Conservation (phyloP, 2,888 invertebrate genomes). For the Heliconius hortense region DNA sequence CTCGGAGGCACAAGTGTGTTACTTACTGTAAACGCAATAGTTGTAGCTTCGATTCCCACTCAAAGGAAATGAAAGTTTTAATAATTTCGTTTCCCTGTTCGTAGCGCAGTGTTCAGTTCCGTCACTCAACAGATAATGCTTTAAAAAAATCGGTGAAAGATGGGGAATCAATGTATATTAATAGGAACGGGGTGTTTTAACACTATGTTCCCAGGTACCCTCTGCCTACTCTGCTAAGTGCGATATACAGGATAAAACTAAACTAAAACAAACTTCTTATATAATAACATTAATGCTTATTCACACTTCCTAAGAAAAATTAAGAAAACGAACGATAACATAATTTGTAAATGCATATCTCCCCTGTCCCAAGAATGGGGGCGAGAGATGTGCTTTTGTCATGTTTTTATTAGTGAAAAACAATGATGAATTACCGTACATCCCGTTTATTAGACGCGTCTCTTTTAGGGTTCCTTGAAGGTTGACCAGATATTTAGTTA, state of each 20-base stretch:
- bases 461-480: conserved; percentile 47
- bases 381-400: conserved; percentile 50
- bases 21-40: no score
- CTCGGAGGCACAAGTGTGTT: no score
- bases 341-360: conserved; percentile 32
- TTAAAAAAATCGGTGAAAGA: background rate
- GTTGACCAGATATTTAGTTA: background rate
- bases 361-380: conserved; percentile 25
- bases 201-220: background rate
- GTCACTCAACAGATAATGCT: background rate
- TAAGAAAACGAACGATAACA: conserved; percentile 31
- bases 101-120: background rate
- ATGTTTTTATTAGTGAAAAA: conserved; percentile 77
- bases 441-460: conserved; percentile 64
- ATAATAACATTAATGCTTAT: background rate
- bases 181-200: background rate
- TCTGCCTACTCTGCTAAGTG: no score
- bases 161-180: no score
- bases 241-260: no score
- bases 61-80: no score
- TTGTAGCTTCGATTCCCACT: no score
- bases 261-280: background rate
- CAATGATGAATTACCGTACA: conserved; percentile 76
- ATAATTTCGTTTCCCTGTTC: no score
- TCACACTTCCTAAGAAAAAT: conserved; percentile 14